Evolutionary conservation across 2,113 vertebrate species (phyloP).

Genomic region (Xiphorhynchus elegans): DNA sequence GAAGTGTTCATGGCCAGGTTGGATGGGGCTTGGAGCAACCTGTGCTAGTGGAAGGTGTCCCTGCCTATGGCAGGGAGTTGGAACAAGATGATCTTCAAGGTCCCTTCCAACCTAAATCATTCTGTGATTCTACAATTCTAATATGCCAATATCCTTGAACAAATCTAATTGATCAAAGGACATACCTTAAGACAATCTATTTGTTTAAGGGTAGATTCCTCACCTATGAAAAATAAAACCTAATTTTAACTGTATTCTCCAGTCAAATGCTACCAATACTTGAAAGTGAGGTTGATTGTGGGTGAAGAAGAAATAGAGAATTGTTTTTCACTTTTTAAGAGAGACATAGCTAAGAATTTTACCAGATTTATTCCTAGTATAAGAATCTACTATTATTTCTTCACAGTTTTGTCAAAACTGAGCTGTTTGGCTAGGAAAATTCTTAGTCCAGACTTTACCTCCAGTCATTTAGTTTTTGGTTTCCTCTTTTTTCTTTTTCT

Average conservation of each 20-base stretch:
- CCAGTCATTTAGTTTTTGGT: not conserved
- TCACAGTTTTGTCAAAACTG: not conserved
- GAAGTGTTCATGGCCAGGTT: not conserved
- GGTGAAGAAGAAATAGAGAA: not conserved
- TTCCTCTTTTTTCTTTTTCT: not conserved
- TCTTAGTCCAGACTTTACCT: not conserved
- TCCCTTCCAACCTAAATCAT: not conserved
- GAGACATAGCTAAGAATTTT: not conserved
- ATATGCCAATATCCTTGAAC: accelerated
- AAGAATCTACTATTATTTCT: not conserved
- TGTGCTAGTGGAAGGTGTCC: not conserved
- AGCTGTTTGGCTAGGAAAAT: not conserved
- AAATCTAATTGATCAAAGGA: not conserved
- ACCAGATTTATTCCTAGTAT: not conserved
- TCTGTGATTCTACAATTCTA: not conserved
- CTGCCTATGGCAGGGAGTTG: accelerated
- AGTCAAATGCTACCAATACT: not conserved
- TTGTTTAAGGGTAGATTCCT: not conserved
- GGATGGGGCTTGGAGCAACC: accelerated
- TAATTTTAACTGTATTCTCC: not conserved
- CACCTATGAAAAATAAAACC: not conserved
- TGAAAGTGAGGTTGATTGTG: not conserved
- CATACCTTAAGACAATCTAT: not conserved
- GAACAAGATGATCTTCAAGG: not conserved
- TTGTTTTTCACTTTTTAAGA: not conserved